Conservation (phyloP, 2,888 invertebrate genomes). For the Amblyjoppa fuscipennis region DNA sequence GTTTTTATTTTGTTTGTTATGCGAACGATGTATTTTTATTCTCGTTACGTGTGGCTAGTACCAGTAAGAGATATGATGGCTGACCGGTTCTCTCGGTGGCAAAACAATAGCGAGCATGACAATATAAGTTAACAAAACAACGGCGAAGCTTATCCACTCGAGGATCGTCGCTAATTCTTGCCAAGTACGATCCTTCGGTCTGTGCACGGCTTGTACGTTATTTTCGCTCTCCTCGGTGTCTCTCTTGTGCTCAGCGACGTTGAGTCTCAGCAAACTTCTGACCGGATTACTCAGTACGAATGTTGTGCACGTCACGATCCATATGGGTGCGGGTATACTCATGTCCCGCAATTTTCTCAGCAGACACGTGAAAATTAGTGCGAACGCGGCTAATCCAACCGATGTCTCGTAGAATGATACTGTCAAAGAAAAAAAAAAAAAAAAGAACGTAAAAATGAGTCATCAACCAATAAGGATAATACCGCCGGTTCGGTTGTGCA, state of each 20-base stretch:
- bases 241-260: slow-evolving; percentile 67
- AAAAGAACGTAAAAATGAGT: slow-evolving; percentile 22
- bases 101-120: slow-evolving; percentile 74
- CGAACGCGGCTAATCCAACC: slow-evolving; percentile 76
- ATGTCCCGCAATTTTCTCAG: slow-evolving; percentile 79
- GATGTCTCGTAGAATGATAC: slow-evolving; percentile 80
- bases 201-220: slow-evolving; percentile 57
- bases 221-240: slow-evolving; percentile 69
- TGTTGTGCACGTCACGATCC: slow-evolving; percentile 74
- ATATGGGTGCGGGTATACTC: slow-evolving; percentile 75
- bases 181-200: slow-evolving; percentile 75
- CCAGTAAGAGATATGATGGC: slow-evolving; percentile 8
- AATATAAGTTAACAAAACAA: slow-evolving; percentile 74
- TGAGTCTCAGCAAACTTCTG: slow-evolving; percentile 75
- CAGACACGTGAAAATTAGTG: slow-evolving; percentile 78
- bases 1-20: neutral
- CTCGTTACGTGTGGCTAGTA: slow-evolving; percentile 17
- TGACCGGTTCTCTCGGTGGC: slow-evolving; percentile 53
- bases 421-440: slow-evolving; percentile 66
- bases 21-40: neutral
- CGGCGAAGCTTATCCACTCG: slow-evolving; percentile 78
- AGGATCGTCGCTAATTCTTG: slow-evolving; percentile 77
- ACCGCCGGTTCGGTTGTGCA: slow-evolving; percentile 2
- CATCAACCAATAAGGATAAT: neutral
- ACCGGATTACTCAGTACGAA: slow-evolving; percentile 75